A percentile compares a stretch with the other conserved stretches of the same genome.
phyloP scores from a whole-genome alignment of 2,113 vertebrate genomes.

The Nyctereutes procyonoides region DNA sequence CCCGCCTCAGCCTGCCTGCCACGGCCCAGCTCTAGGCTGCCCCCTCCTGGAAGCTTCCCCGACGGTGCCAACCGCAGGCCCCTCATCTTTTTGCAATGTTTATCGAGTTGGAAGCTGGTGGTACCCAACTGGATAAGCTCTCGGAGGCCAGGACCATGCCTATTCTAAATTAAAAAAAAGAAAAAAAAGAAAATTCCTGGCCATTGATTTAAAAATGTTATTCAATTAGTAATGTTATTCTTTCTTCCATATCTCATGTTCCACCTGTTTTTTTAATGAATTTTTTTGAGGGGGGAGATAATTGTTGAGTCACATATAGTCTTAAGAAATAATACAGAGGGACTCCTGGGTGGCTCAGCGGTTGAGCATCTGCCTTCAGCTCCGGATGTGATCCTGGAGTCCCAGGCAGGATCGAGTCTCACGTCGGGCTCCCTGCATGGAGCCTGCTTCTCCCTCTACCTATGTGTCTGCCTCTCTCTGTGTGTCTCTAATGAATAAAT shows the following conservation, averaged over 20 bases:
- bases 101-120: not conserved
- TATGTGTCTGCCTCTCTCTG: too few relatives aligned
- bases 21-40: not conserved
- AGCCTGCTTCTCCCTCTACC: too few relatives aligned
- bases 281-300: not conserved
- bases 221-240: not conserved
- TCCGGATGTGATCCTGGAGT: too few relatives aligned
- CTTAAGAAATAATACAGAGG: not conserved
- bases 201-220: not conserved
- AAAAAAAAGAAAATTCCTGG: too few relatives aligned
- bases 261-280: not conserved
- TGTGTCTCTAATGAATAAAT: too few relatives aligned
- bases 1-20: not conserved
- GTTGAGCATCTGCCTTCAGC: too few relatives aligned
- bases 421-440: too few relatives aligned
- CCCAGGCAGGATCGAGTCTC: too few relatives aligned
- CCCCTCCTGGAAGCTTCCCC: not conserved
- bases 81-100: not conserved
- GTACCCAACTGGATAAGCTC: not conserved
- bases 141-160: not conserved
- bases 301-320: not conserved
- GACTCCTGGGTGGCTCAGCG: not conserved
- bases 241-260: not conserved
- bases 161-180: not conserved
- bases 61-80: not conserved